Evolutionary conservation across 2,888 invertebrate species (phyloP).

Genomic region (Agonopterix heracliana): DNA sequence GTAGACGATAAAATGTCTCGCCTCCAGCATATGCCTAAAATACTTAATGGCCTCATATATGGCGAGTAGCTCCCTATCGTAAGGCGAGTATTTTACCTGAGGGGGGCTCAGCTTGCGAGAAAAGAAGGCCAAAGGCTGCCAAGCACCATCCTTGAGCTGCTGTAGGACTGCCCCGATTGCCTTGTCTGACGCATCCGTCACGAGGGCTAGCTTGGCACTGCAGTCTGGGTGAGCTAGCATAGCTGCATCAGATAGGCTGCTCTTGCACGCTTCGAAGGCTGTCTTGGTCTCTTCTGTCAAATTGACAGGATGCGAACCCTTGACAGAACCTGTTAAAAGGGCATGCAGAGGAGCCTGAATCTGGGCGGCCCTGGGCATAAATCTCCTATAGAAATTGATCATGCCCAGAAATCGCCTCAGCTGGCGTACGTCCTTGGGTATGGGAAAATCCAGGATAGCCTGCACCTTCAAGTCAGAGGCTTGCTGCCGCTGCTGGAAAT

Average conservation of each 20-base stretch:
- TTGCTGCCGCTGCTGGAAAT: conserved; percentile 21
- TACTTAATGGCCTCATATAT: no score
- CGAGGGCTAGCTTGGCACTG: conserved; percentile 15
- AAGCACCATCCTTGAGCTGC: conserved; percentile 11
- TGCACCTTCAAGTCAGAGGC: conserved; percentile 28
- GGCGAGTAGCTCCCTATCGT: conserved; percentile 41
- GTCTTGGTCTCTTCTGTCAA: conserved; percentile 14
- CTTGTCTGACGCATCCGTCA: conserved; percentile 37
- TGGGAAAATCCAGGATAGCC: conserved; percentile 14
- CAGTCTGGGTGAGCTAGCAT: conserved; percentile 29
- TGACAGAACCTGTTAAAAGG: conserved; percentile 22
- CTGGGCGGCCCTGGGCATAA: conserved; percentile 33
- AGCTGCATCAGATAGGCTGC: conserved; percentile 24
- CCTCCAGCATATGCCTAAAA: conserved; percentile 37
- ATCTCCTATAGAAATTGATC: conserved; percentile 29
- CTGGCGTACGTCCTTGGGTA: conserved; percentile 11
- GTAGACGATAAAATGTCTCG: no score
- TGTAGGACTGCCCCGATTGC: conserved; percentile 36
- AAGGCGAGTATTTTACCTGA: conserved; percentile 32
- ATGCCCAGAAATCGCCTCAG: no score
- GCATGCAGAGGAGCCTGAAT: conserved; percentile 32
- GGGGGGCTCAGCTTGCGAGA: conserved; percentile 29
- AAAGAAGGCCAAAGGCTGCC: conserved; percentile 37
- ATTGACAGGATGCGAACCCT: conserved; percentile 22
- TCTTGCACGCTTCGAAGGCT: conserved; percentile 27